These are phyloP conservation scores for Anser cygnoides DNA, from an alignment of 2,113 vertebrate genomes.

Conservation along the genomic window DNA sequence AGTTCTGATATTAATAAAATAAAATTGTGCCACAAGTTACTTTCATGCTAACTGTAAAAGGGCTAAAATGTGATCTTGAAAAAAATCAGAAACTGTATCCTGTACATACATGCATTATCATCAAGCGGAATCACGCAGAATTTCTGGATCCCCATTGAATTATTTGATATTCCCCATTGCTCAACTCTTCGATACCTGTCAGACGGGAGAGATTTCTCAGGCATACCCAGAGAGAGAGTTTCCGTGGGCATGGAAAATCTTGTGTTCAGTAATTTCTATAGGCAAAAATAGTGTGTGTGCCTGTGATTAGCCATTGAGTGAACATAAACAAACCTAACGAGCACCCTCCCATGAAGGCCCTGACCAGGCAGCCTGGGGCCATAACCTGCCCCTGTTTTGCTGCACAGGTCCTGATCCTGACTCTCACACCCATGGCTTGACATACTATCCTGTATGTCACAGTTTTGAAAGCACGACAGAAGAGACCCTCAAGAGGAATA, in stretches of 20 bases:
- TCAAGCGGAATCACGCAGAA: neutral
- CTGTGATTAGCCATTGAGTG: neutral
- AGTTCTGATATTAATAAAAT: neutral
- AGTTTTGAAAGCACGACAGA: neutral
- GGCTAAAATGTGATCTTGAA: neutral
- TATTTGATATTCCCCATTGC: no score
- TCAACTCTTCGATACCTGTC: neutral
- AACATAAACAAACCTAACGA: neutral
- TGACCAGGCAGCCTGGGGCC: neutral
- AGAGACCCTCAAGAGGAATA: neutral
- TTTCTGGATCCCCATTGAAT: neutral
- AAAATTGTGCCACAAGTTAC: neutral
- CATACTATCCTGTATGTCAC: neutral
- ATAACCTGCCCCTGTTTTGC: neutral
- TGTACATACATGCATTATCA: neutral
- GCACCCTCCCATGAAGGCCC: neutral
- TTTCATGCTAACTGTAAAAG: neutral
- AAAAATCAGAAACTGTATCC: neutral
- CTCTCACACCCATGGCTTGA: neutral
- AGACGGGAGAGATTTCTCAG: neutral
- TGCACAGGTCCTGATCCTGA: neutral
- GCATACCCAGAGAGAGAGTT: neutral
- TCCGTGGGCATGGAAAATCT: neutral
- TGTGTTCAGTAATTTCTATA: neutral
- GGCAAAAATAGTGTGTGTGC: fast-evolving